Conservation (phyloP, 1,140 invertebrate genomes). For the Temnothorax curvispinosus region DNA sequence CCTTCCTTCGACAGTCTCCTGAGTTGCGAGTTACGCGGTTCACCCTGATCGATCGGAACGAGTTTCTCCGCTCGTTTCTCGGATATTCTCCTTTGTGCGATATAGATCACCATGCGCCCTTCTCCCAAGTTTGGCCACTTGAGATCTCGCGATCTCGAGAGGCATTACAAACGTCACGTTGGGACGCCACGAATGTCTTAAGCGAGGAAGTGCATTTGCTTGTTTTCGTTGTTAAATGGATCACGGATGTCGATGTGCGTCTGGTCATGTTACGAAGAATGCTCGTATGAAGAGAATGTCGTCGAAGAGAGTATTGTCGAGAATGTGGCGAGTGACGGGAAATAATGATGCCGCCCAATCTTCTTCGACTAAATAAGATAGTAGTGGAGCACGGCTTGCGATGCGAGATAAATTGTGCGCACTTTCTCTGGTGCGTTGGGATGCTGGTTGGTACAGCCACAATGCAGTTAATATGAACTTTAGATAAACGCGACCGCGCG, state of each 20-base stretch:
- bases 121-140: neutral
- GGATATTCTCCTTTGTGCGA: slow-evolving; percentile 40
- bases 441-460: neutral
- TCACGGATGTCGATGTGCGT: slow-evolving; percentile 68
- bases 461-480: slow-evolving; percentile 10
- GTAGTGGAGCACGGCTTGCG: neutral
- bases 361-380: slow-evolving; percentile 4
- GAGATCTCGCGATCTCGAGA: neutral
- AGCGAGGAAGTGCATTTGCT: slow-evolving; percentile 54
- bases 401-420: neutral
- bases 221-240: slow-evolving; percentile 53
- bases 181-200: slow-evolving; percentile 40
- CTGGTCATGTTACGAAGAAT: neutral
- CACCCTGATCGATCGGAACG: slow-evolving; percentile 46
- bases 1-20: slow-evolving; percentile 25
- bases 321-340: neutral
- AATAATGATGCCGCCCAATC: slow-evolving; percentile 2
- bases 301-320: neutral
- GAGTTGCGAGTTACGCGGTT: slow-evolving; percentile 19
- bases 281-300: neutral
- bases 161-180: slow-evolving; percentile 1
- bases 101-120: slow-evolving; percentile 31
- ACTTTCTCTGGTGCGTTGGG: neutral
- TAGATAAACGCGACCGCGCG: slow-evolving; percentile 21
- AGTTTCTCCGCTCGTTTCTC: slow-evolving; percentile 30